Conservation (phyloP, 2,113 vertebrate genomes). For the Psettodes erumei region DNA sequence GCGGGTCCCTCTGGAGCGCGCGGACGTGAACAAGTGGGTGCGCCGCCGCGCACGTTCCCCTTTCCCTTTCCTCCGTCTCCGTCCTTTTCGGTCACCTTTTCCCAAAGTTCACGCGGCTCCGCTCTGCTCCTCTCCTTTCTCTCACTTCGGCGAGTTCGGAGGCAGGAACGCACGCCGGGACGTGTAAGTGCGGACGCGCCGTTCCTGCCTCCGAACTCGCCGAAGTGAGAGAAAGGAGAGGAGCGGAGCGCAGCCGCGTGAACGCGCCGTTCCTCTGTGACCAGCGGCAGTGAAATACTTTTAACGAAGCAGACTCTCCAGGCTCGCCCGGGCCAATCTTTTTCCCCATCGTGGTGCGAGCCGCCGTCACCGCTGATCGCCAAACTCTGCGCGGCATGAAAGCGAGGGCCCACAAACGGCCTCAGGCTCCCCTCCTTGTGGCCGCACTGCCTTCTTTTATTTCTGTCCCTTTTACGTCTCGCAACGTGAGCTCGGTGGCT, state of each 20-base stretch:
- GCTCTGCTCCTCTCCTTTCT: constrained; percentile 6
- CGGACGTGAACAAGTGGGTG: constrained; percentile 65
- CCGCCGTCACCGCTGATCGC: constrained; percentile 74
- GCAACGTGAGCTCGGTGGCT: no score
- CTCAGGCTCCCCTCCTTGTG: no score
- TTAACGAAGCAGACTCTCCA: constrained; percentile 82
- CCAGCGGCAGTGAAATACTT: constrained; percentile 80
- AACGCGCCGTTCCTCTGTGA: constrained; percentile 67
- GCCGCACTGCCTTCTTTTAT: no score
- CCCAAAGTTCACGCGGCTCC: constrained; percentile 19
- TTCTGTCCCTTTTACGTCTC: no score
- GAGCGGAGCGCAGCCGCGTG: constrained; percentile 39
- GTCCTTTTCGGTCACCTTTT: background rate
- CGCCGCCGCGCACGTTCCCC: constrained; percentile 45
- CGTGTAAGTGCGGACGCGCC: constrained; percentile 46
- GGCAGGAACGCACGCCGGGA: constrained; percentile 34
- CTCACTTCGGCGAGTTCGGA: constrained; percentile 15
- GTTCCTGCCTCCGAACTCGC: no score
- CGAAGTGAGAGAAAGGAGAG: no score
- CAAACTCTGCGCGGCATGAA: constrained; percentile 75
- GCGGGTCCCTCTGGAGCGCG: constrained; percentile 53
- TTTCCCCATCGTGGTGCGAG: constrained; percentile 49
- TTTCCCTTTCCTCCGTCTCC: constrained; percentile 30
- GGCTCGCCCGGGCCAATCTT: constrained; percentile 79
- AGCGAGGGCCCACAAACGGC: no score